These are phyloP conservation scores for Actenoides lindsayi DNA, from an alignment of 2,113 vertebrate species.

Conservation along the genomic window DNA sequence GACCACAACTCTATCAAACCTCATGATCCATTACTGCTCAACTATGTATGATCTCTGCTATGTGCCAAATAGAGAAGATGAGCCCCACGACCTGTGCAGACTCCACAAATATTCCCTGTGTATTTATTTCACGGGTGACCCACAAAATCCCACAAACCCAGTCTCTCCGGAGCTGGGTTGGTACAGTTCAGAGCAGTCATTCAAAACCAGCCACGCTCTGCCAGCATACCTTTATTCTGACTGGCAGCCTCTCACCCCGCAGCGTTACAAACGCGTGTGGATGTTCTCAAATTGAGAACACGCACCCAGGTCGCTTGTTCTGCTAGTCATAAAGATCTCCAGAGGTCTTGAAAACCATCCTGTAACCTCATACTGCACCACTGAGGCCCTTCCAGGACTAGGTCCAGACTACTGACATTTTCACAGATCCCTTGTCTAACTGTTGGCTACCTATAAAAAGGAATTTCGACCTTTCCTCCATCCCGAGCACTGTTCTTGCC, in stretches of 20 bases:
- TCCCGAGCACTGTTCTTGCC: not conserved
- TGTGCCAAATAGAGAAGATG: not conserved
- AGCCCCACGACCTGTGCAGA: not conserved
- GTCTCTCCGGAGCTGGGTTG: not conserved
- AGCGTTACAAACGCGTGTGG: not conserved
- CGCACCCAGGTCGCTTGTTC: accelerated
- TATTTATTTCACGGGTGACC: not conserved
- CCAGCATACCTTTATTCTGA: not conserved
- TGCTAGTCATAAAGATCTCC: not conserved
- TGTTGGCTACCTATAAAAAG: not conserved
- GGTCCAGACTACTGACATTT: not conserved
- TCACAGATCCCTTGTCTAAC: not conserved
- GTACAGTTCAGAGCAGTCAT: not conserved
- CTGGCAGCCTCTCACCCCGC: not conserved
- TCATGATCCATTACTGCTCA: not conserved
- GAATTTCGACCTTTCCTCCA: not conserved
- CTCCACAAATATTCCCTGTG: not conserved
- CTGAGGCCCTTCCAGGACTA: not conserved
- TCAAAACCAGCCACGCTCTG: not conserved
- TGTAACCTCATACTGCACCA: not conserved
- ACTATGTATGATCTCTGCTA: not conserved
- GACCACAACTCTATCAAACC: not conserved
- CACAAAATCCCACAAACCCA: not conserved
- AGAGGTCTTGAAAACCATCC: not conserved
- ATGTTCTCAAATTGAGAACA: not conserved